Percentiles rank a stretch among this genome's conserved stretches.
Conservation (phyloP, 2,888 invertebrate genomes). For the Sympetrum striolatum region DNA sequence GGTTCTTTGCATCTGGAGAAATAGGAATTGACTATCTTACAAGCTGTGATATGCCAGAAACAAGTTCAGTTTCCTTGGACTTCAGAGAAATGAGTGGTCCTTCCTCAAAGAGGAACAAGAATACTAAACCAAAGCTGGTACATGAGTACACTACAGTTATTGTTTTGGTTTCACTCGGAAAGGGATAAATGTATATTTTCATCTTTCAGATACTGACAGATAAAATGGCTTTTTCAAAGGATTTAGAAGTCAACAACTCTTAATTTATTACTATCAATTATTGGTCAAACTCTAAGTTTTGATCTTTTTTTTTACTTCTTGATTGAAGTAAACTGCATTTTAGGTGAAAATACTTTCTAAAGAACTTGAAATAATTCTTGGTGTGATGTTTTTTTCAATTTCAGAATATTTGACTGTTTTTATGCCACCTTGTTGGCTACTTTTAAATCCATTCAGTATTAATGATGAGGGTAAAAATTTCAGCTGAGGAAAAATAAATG, state of each 20-base stretch:
- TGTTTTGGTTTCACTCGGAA: neutral
- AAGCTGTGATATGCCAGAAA: neutral
- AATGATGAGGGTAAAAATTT: neutral
- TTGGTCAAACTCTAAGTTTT: neutral
- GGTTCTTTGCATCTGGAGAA: slow-evolving; percentile 26
- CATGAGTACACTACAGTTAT: slow-evolving; percentile 21
- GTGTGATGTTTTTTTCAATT: no score
- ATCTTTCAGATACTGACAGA: neutral
- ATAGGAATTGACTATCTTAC: neutral
- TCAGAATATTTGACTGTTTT: neutral
- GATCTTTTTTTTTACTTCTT: neutral
- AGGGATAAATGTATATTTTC: neutral
- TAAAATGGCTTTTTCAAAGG: neutral
- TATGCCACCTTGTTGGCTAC: neutral
- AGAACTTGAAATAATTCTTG: no score
- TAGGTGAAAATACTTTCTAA: neutral
- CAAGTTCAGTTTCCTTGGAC: neutral
- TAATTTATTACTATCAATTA: neutral
- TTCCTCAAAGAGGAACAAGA: neutral
- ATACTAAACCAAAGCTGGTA: neutral
- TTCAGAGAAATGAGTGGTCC: neutral
- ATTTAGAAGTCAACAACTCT: neutral
- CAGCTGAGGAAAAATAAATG: neutral
- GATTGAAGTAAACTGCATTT: neutral
- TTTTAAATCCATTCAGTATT: neutral